A percentile compares a stretch with the other conserved stretches of the same genome.
Conservation (phyloP, 2,888 invertebrate species). For the Panzeria rudis region DNA sequence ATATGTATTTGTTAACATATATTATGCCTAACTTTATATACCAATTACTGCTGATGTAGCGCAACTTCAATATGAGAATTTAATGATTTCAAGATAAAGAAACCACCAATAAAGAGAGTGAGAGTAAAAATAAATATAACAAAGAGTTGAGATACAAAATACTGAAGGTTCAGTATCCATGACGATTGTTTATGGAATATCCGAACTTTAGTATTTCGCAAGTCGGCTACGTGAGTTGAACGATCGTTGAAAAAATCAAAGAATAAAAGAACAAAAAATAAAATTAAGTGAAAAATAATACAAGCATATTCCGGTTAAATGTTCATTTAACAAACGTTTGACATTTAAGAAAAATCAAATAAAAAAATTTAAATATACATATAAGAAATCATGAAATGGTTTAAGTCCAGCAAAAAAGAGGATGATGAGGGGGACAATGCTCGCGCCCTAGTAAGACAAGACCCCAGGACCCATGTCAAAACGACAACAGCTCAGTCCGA, state of each 20-base stretch:
- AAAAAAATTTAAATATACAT: slow-evolving; percentile 3
- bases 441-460: slow-evolving; percentile 76
- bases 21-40: not conserved
- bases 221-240: slow-evolving; percentile 63
- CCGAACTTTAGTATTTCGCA: slow-evolving; percentile 67
- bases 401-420: slow-evolving; percentile 62
- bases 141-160: slow-evolving; percentile 51
- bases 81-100: slow-evolving; percentile 60
- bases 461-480: slow-evolving; percentile 78
- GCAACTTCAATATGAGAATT: slow-evolving; percentile 32
- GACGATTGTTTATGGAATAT: slow-evolving; percentile 49
- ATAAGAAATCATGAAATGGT: slow-evolving; percentile 60
- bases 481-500: slow-evolving; percentile 79
- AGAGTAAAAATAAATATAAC: slow-evolving; percentile 53
- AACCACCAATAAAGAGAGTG: slow-evolving; percentile 59
- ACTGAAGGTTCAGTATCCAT: slow-evolving; percentile 47
- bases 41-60: slow-evolving; percentile 6
- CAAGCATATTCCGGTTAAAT: slow-evolving; percentile 5
- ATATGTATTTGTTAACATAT: not conserved
- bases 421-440: slow-evolving; percentile 50
- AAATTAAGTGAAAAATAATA: slow-evolving; percentile 37
- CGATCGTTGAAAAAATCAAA: slow-evolving; percentile 56
- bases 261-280: slow-evolving; percentile 48
- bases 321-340: slow-evolving; percentile 23
- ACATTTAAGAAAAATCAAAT: slow-evolving; percentile 33